Evolutionary conservation across 2,113 vertebrate genomes (phyloP), one percentile per base, ranked within the genome.

Genomic region (Odocoileus hemionus): DNA sequence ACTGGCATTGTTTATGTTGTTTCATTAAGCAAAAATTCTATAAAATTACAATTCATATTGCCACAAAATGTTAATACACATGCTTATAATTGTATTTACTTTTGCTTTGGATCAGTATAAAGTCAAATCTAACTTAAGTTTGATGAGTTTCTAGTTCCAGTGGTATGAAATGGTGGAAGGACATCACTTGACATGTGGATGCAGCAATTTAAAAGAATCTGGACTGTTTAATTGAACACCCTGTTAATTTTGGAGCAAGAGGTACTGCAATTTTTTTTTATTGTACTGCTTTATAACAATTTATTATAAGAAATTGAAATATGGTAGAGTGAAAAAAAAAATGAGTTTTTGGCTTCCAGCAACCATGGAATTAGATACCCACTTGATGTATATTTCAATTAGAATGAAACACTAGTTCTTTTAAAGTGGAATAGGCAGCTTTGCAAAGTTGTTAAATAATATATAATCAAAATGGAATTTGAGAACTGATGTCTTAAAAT

Each of bases 301-400:
- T 85, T 3, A 82, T 36, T 82, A 50, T 45, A 70, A 67, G n/a
- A 86, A 82, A 92, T 1, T 93, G 19, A 82, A 92, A 58, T 64
- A 60, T n/a, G 15, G 64, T 43, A 78, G 17, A 87, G 28, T 76
- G 25, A 58, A 94, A 60, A 94, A 94, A 60, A 97, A 82, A 93
- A 36, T 7, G 6, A 3, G 23, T 26, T 19, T 83, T 89, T 58
- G 7, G 1, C 47, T 91, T 92, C 39, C 30, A 83, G n/a, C 28
- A 91, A 91, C 64, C 96, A 52, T 45, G 95, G 45, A 93, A 52
- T 88, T 88, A 95, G 52, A 80, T 43, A 86, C 12, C 5, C 52
- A 88, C 57, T 94, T 91, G 79, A 82, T 43, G 5, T 15, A 85
- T 54, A 87, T 50, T 88, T 93, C 50, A 94, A 30, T 50, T 86